Evolutionary conservation across 2,888 invertebrate genomes (phyloP), one percentile per base, ranked within the genome.

Genomic region (Fissipunctia ypsillon): DNA sequence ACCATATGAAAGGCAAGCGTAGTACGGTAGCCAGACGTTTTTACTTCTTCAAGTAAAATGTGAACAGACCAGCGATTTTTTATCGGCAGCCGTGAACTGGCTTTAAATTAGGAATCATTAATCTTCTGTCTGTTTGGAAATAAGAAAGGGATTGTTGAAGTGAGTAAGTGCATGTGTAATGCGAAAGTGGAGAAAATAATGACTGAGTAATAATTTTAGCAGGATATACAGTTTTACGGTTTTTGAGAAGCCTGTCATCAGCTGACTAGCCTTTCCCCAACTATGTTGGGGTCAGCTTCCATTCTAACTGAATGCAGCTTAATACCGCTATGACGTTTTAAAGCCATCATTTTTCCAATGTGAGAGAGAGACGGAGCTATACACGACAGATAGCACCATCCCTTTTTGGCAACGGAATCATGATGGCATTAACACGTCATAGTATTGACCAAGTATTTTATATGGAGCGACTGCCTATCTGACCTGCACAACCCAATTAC

Each of bases 1-100:
- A 92, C 81, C 95, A 95, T 95, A 90, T 91, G 92, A 95, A 95
- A 93, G 92, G 86, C 84, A 81, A 73, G 94, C 94, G 95, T 95
- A 95, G 92, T 90, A 85, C 95, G 89, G 95, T 92, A 93, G 95
- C 91, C 84, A 87, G 84, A 83, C 80, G 86, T 88, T 92, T 91
- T 90, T 91, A 89, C 88, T 84, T 81, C 82, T 87, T 90, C 81
- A 80, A 83, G 83, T 88, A 84, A 88, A 87, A 80, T 76, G 67
- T 69, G 66, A 66, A 75, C 81, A 89, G 87, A 86, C 88, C 82
- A 65, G 87, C 90, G 84, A 88, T 87, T 86, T 84, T 85, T 83
- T 81, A 71, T 80, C 70, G 64, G 73, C 71, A 45, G 65, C 66
- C 69, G 65, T 76, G 76, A 77, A 84, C 76, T 84, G 63, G 69